Conservation (phyloP, 2,797 vertebrate genomes). For the Liparis tanakae region DNA sequence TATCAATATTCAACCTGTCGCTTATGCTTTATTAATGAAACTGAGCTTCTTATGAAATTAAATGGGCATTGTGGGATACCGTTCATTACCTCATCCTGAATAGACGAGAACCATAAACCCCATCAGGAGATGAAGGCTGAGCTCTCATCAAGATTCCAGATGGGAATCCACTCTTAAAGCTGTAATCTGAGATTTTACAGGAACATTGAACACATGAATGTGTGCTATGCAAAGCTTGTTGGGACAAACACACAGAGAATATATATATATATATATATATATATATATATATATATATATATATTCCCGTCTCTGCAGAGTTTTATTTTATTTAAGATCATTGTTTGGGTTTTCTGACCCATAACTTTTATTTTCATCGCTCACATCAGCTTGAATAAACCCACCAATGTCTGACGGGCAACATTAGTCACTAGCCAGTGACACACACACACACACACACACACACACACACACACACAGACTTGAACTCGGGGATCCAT, state of each 20-base stretch:
- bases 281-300: too few relatives aligned
- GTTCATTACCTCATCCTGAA: conserved; percentile 65
- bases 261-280: too few relatives aligned
- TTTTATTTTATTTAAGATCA: neutral
- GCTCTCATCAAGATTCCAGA: conserved; percentile 45
- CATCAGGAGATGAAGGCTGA: conserved; percentile 50
- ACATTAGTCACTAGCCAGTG: neutral
- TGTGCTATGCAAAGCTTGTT: neutral
- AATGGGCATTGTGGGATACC: conserved; percentile 67
- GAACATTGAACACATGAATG: neutral
- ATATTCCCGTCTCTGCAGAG: too few relatives aligned
- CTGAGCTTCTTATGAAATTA: conserved; percentile 70
- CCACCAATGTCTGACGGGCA: neutral
- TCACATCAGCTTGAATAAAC: neutral
- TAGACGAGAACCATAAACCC: conserved; percentile 59
- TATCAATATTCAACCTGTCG: conserved; percentile 67
- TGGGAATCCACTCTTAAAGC: conserved; percentile 22
- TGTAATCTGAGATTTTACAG: neutral
- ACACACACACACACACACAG: too few relatives aligned
- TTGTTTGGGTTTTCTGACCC: neutral
- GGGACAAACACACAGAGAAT: neutral
- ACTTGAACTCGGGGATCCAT: too few relatives aligned
- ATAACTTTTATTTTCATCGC: neutral
- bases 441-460: too few relatives aligned
- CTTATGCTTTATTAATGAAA: conserved; percentile 76